Evolutionary conservation across 2,888 invertebrate genomes (phyloP), one percentile per base, ranked within the genome.

Genomic region (Sarcophaga variegata): DNA sequence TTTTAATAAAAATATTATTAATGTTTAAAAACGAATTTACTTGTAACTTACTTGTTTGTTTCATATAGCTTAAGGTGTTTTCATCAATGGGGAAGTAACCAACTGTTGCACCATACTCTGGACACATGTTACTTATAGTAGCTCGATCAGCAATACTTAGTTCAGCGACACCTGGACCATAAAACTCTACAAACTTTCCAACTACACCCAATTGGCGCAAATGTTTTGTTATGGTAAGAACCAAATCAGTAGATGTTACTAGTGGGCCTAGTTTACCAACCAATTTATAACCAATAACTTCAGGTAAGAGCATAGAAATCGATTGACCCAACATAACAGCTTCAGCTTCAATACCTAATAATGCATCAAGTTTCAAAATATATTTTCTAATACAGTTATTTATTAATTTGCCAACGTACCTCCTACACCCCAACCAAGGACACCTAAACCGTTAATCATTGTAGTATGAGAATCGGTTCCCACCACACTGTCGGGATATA

Each of bases 381-480:
- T 14, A 2, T 72, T 66, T 20, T 72, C 4, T 54, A 59, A 10
- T 3, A 17, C 17, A 54, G 11, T 22, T 54, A 1, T 17, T 71
- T 17, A 54, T 14, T 49, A 49, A 14, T 14, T 14, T 27, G 5
- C 11, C 54, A 47, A 85, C 86, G 81, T 87, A 95, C 97, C 98
- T 66, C 98, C 98, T 22, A 97, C 97, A 87, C 98, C 99, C 99
- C 99, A 99, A 2, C 99, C 99, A 5, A 99, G 95, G 2, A 99
- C 97, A 0, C 99, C 99, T 4, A 99, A 95, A 0, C 99, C 99
- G 92, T 99, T 99, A 89, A 99, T 98, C 99, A 99, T 99, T 17
- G 99, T 99, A 2, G 99, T 99, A 92, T 99, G 99, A 0, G 98
- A 98, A 95, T 99, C 99, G 0, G 99, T 99, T 11, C 99, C 99